These are phyloP conservation scores for Crenuchus spilurus DNA, from an alignment of 2,797 vertebrate genomes.

Conservation along the genomic window DNA sequence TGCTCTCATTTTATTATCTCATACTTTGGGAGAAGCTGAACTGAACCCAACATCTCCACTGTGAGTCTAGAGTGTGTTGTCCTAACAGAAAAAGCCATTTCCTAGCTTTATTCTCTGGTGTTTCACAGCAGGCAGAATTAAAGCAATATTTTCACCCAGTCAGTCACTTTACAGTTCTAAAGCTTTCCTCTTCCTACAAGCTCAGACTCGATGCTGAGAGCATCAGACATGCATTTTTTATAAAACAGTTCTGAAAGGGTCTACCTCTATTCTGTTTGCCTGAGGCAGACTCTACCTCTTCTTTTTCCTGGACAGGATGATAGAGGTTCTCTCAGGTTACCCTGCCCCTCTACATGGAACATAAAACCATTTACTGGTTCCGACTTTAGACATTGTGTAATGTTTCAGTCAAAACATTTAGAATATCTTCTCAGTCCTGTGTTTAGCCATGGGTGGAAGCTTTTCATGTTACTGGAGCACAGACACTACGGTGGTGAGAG, in stretches of 20 bases:
- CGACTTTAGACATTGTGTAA: constrained; percentile 7
- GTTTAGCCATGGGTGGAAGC: neutral
- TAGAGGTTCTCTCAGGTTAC: constrained; percentile 11
- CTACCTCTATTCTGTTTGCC: constrained; percentile 43
- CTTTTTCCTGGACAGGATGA: neutral
- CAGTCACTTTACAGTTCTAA: neutral
- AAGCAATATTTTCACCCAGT: constrained; percentile 22
- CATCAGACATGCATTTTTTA: constrained; percentile 64
- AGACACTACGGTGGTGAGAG: constrained; percentile 1
- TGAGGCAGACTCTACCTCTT: constrained; percentile 11
- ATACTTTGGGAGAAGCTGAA: constrained; percentile 24
- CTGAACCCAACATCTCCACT: constrained; percentile 17
- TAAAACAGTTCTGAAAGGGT: constrained; percentile 57
- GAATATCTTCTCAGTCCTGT: constrained; percentile 1
- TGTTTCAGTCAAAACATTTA: constrained; percentile 9
- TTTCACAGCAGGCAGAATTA: constrained; percentile 21
- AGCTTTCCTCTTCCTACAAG: neutral
- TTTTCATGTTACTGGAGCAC: neutral
- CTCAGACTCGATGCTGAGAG: constrained; percentile 48
- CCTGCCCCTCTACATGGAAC: neutral
- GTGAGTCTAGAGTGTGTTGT: constrained; percentile 3
- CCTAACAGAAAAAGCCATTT: constrained; percentile 21
- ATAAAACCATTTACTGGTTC: constrained; percentile 5
- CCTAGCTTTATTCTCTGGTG: neutral
- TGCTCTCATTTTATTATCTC: constrained; percentile 32